phyloP scores from a whole-genome alignment of 2,113 vertebrate species.

The Callionymus lyra region DNA sequence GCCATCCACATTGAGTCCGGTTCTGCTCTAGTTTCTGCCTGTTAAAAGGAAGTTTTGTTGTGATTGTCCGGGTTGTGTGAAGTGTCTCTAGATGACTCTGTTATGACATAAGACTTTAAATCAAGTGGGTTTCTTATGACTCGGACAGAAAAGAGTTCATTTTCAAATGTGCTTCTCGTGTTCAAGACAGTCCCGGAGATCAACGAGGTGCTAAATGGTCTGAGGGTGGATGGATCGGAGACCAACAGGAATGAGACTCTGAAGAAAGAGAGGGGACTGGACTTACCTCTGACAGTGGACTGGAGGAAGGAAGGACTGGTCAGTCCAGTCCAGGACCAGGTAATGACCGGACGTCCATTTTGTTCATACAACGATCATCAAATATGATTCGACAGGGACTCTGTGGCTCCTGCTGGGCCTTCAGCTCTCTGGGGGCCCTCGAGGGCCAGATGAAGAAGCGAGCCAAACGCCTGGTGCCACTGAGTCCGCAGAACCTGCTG shows the following conservation, averaged over 20 bases:
- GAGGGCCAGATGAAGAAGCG: conserved; percentile 75
- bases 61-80: too few species aligned
- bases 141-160: background rate
- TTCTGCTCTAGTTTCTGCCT: too few species aligned
- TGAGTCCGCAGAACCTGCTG: conserved; percentile 83
- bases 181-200: conserved; percentile 75
- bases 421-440: conserved; percentile 78
- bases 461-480: conserved; percentile 67
- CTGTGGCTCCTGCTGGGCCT: conserved; percentile 84
- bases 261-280: background rate
- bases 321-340: conserved; percentile 75
- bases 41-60: too few species aligned
- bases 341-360: conserved; percentile 11
- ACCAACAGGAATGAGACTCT: conserved; percentile 4
- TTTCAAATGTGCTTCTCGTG: background rate
- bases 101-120: too few species aligned
- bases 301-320: conserved; percentile 75
- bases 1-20: too few species aligned
- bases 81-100: too few species aligned
- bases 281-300: conserved; percentile 64
- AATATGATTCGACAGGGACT: conserved; percentile 49
- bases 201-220: conserved; percentile 47
- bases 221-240: conserved; percentile 43
- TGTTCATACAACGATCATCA: background rate
- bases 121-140: too few species aligned